A percentile compares a stretch with the other conserved stretches of the same genome.
Evolutionary conservation across 1,140 invertebrate genomes (phyloP).

Genomic region (Trachymyrmex septentrionalis): DNA sequence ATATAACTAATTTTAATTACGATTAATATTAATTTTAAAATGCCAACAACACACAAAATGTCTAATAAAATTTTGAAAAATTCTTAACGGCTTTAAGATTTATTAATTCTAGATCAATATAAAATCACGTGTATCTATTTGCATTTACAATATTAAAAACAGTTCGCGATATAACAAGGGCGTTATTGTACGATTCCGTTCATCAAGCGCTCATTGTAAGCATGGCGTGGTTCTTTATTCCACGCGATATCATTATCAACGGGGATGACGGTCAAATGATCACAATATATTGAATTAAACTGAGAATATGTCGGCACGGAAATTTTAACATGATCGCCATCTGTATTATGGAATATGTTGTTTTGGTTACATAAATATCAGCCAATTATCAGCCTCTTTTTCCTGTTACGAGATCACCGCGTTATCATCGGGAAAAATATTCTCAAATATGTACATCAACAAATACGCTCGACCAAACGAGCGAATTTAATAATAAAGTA

Average conservation of each 20-base stretch:
- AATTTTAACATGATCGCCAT: neutral
- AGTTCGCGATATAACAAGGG: neutral
- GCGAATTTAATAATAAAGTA: neutral
- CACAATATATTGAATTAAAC: conserved; percentile 10
- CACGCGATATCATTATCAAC: neutral
- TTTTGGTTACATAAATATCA: neutral
- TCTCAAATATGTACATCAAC: conserved; percentile 10
- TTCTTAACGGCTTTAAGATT: neutral
- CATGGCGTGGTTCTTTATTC: conserved; percentile 29
- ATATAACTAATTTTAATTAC: neutral
- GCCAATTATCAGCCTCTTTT: conserved; percentile 2
- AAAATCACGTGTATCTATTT: neutral
- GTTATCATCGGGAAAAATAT: neutral
- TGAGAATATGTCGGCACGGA: neutral
- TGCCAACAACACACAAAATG: neutral
- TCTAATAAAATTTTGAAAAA: neutral
- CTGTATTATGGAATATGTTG: neutral
- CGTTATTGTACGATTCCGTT: neutral
- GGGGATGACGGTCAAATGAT: neutral
- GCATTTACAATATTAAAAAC: neutral
- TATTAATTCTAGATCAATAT: too few relatives aligned
- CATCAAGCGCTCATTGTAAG: conserved; percentile 15
- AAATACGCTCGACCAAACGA: neutral
- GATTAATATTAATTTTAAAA: neutral
- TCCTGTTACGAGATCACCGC: neutral